Conservation (phyloP, 2,113 vertebrate genomes). For the Apodemus speciosus region DNA sequence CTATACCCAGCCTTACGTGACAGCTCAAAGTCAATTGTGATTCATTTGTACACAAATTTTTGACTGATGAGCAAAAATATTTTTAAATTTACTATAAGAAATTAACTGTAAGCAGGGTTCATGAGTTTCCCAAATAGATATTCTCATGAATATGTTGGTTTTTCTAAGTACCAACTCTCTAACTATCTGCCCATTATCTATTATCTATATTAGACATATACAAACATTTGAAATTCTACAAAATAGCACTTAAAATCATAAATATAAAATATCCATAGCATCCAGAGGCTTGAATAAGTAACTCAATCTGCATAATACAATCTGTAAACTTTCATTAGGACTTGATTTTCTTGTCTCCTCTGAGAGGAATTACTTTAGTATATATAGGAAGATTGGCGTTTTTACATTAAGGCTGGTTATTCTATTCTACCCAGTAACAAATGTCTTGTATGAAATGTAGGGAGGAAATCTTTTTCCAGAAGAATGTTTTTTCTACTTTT, state of each 20-base stretch:
- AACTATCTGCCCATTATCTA: too few species aligned
- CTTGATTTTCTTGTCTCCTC: not conserved
- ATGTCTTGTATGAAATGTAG: not conserved
- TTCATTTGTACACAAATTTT: not conserved
- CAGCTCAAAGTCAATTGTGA: not conserved
- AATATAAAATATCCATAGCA: not conserved
- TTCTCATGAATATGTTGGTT: not conserved
- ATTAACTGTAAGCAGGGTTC: not conserved
- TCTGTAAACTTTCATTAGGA: not conserved
- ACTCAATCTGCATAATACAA: not conserved
- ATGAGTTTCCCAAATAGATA: not conserved
- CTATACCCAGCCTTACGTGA: not conserved
- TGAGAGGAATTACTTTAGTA: not conserved
- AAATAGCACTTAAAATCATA: not conserved
- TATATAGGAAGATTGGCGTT: not conserved
- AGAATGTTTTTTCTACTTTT: not conserved
- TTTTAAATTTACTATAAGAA: not conserved
- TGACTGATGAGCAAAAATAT: not conserved
- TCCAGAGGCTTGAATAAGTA: not conserved
- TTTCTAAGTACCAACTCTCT: not conserved
- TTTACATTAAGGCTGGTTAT: not conserved
- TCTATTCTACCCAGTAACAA: not conserved
- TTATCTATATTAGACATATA: not conserved
- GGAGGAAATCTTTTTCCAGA: not conserved
- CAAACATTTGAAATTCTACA: not conserved